Conservation (phyloP, 2,888 invertebrate species). For the Netelia inedita region DNA sequence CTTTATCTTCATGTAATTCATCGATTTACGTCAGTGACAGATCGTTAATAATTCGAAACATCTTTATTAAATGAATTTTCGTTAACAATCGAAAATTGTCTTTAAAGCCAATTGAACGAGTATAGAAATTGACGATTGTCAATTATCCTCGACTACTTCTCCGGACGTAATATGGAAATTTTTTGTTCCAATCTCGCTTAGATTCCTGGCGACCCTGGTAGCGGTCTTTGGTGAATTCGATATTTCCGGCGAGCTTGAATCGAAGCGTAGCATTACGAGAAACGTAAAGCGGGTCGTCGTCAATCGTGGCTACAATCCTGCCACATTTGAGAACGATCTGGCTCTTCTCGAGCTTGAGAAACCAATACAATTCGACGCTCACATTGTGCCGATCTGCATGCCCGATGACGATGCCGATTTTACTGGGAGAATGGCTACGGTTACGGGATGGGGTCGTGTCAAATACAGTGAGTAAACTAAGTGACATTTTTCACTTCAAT, state of each 20-base stretch:
- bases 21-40: no score
- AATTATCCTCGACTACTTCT: no score
- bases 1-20: no score
- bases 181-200: slow-evolving; percentile 76
- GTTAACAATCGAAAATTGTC: no score
- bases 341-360: slow-evolving; percentile 94
- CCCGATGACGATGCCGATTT: slow-evolving; percentile 92
- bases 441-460: slow-evolving; percentile 96
- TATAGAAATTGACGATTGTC: no score
- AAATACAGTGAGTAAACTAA: slow-evolving; percentile 90
- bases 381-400: slow-evolving; percentile 97
- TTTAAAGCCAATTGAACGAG: no score
- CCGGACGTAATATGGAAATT: no score
- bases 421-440: slow-evolving; percentile 94
- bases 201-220: slow-evolving; percentile 95
- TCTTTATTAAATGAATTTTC: no score
- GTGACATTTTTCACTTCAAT: neutral
- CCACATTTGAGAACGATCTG: slow-evolving; percentile 96
- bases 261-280: slow-evolving; percentile 91
- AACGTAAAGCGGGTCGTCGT: slow-evolving; percentile 95
- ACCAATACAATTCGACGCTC: slow-evolving; percentile 93
- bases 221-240: slow-evolving; percentile 97
- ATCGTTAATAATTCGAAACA: no score
- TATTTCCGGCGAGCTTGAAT: slow-evolving; percentile 93
- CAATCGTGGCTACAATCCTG: slow-evolving; percentile 95